Evolutionary conservation across 2,888 invertebrate genomes (phyloP).

Genomic region (Lasioglossum villosulum): DNA sequence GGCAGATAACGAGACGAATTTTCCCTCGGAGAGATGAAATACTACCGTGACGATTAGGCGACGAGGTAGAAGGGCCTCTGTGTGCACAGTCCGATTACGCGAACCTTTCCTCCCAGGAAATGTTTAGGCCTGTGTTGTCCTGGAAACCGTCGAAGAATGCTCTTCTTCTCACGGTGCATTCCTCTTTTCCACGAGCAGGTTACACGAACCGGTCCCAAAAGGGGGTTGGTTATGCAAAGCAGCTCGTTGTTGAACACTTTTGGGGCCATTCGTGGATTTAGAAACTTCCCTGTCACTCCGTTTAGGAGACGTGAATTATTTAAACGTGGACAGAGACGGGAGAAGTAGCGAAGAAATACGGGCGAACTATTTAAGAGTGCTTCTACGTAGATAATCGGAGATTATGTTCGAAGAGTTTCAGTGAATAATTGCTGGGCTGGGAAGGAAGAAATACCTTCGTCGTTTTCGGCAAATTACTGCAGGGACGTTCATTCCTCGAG

Average conservation of each 20-base stretch:
- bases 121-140: constrained; percentile 41
- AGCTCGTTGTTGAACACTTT: background rate
- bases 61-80: constrained; percentile 34
- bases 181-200: constrained; percentile 37
- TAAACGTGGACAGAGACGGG: background rate
- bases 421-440: background rate
- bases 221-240: constrained; percentile 46
- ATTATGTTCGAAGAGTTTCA: background rate
- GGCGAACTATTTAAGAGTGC: too few relatives aligned
- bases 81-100: constrained; percentile 61
- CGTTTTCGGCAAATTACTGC: background rate
- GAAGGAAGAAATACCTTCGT: background rate
- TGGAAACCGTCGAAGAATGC: constrained; percentile 21
- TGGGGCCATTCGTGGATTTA: background rate
- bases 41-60: constrained; percentile 42
- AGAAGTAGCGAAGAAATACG: background rate
- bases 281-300: background rate
- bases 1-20: constrained; percentile 41
- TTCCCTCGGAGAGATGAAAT: constrained; percentile 32
- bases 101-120: constrained; percentile 30
- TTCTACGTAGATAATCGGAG: background rate
- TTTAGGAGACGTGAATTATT: background rate
- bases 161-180: constrained; percentile 48
- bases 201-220: constrained; percentile 49
- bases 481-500: constrained; percentile 27